Evolutionary conservation across 2,113 vertebrate genomes (phyloP).

Genomic region (Colinus virginianus): DNA sequence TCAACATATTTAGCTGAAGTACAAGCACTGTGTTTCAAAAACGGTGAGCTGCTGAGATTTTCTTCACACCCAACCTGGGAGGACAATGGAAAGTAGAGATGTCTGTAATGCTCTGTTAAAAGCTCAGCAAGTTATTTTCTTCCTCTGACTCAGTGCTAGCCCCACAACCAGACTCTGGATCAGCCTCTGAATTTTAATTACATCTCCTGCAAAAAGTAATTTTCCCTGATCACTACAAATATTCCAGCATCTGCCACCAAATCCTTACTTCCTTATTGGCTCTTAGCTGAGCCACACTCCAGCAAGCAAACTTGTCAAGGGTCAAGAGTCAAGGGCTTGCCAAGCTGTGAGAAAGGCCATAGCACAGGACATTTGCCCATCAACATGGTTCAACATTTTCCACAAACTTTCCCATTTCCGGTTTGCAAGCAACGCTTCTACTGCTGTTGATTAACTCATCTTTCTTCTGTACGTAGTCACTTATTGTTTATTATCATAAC

Average conservation of each 20-base stretch:
- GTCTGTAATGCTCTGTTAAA: not conserved
- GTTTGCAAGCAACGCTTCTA: not conserved
- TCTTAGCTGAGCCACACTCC: not conserved
- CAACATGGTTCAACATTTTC: not conserved
- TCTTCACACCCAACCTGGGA: not conserved
- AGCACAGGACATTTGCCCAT: not conserved
- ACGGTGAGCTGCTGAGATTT: not conserved
- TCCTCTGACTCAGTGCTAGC: fast-evolving
- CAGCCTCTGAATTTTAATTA: not conserved
- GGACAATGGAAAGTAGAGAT: not conserved
- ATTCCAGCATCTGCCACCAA: not conserved
- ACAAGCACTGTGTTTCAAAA: not conserved
- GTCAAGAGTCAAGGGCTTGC: not conserved
- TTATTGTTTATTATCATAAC: not conserved
- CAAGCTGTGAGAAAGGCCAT: not conserved
- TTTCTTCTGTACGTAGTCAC: not conserved
- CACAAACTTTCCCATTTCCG: not conserved
- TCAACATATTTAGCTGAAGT: not conserved
- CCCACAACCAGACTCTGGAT: not conserved
- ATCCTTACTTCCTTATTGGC: not conserved
- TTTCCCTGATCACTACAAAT: not conserved
- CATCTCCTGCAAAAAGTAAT: not conserved
- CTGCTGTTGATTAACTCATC: not conserved
- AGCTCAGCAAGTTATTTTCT: not conserved
- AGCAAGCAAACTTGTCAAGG: not conserved